These are phyloP conservation scores for Ellobium chinense DNA, from an alignment of 2,888 invertebrate genomes.

Conservation along the genomic window DNA sequence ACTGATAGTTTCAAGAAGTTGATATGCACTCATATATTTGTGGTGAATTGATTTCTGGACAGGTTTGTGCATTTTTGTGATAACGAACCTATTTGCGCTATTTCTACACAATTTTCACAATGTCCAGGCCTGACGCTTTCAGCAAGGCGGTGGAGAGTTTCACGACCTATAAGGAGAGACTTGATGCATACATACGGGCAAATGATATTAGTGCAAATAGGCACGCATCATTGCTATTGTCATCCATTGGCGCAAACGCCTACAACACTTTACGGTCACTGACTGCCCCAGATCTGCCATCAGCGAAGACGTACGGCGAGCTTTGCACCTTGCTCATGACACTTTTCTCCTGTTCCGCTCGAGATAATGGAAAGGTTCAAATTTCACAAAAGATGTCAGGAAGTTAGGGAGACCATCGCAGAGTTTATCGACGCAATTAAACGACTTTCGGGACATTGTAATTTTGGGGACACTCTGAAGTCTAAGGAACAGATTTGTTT, in stretches of 20 bases:
- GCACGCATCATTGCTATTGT: background rate
- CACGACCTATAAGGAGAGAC: conserved; percentile 1
- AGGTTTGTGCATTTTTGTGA: too few species aligned
- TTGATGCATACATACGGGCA: background rate
- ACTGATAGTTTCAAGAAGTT: too few species aligned
- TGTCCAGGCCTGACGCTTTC: background rate
- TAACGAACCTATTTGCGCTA: too few species aligned
- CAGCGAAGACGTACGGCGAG: background rate
- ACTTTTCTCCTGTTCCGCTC: background rate
- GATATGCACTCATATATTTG: too few species aligned
- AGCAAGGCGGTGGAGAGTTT: background rate
- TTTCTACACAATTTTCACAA: background rate
- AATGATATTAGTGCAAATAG: background rate
- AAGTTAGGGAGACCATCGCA: background rate
- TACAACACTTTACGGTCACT: background rate
- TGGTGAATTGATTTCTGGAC: too few species aligned
- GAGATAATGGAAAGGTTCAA: conserved; percentile 10
- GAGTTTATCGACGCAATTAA: background rate
- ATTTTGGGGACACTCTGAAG: background rate
- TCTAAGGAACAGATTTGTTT: background rate
- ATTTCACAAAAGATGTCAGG: conserved; percentile 3
- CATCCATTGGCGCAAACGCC: background rate
- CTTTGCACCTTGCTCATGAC: background rate
- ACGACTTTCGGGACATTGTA: background rate
- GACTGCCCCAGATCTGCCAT: background rate